phyloP scores from a whole-genome alignment of 2,113 vertebrate genomes.

The Psittacus erithacus region DNA sequence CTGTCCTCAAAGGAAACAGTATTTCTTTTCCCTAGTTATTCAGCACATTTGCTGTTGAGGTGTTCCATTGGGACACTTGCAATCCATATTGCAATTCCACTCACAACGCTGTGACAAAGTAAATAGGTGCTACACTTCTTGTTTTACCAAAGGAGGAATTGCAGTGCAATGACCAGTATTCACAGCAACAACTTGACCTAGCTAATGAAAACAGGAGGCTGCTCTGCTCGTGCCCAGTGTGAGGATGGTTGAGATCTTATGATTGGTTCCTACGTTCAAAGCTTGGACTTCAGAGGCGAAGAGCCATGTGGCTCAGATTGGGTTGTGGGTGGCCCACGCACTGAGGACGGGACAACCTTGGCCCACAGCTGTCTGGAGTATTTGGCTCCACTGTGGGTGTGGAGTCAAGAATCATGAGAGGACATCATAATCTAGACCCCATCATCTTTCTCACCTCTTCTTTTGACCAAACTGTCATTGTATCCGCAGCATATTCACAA shows the following conservation, averaged over 20 bases:
- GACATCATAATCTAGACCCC: neutral
- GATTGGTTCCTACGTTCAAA: neutral
- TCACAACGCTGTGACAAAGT: neutral
- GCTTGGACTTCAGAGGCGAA: accelerated
- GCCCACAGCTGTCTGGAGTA: neutral
- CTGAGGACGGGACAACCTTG: neutral
- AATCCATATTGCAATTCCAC: neutral
- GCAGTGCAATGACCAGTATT: neutral
- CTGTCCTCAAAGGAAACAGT: neutral
- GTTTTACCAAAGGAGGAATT: neutral
- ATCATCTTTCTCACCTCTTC: neutral
- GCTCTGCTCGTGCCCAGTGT: neutral
- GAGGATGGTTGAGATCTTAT: neutral
- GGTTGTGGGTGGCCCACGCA: neutral
- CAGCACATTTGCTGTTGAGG: neutral
- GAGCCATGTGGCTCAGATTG: neutral
- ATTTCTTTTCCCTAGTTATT: neutral
- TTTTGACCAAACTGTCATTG: neutral
- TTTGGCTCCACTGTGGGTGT: neutral
- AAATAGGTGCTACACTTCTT: neutral
- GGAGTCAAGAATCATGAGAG: neutral
- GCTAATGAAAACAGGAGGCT: neutral
- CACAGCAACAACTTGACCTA: accelerated
- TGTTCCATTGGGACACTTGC: neutral
- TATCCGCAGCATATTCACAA: neutral